Base-by-base conservation (phyloP, 2,888 invertebrate species). In the Trissoscelio sp. region DNA sequence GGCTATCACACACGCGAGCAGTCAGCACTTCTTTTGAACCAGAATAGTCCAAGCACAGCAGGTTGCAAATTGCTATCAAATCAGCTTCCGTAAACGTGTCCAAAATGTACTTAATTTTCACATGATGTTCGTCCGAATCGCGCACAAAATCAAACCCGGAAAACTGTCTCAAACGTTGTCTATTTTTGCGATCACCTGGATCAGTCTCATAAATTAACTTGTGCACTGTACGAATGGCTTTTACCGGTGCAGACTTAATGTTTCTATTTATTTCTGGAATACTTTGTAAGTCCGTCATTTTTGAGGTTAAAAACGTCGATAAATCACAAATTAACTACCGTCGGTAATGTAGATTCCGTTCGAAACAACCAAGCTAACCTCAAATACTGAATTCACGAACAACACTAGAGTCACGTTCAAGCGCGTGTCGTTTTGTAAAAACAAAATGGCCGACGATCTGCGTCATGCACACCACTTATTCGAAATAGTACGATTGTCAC, bases 131-230 rank as follows among this genome's bases (percentile, higher is more conserved):
- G 1, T 14, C 18, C 7, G 79, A 79, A n/a, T 39, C 31, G 0
- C 42, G 42, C 44, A 24, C 51, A 60, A 81, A 83, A 3, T 1
- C 7, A 24, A 78, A 83, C 0, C 83, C 80, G 6, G 22, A 6
- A 39, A 83, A 81, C 7, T 77, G 57, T 24, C 73, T n/a, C 12
- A 82, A 48, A 6, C 64, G 62, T 48, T 77, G 60, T 14, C 77
- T 37, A 51, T 67, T 78, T 44, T 60, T 69, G 1, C 78, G 31
- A 51, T 80, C 80, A 2, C 3, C 34, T 16, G 75, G 70, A 9
- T 53, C 67, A 9, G 51, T 18, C 31, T 53, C 73, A 22, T 64
- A 69, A 42, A 77, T 69, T 2, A 83, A 16, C 20, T 55, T 73
- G n/a, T 77, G 77, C 31, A 80, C 1, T 9, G 9, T 1, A 9